Evolutionary conservation across 2,888 invertebrate genomes (phyloP), one percentile per base, ranked within the genome.

Genomic region (Caenorhabditis becei): DNA sequence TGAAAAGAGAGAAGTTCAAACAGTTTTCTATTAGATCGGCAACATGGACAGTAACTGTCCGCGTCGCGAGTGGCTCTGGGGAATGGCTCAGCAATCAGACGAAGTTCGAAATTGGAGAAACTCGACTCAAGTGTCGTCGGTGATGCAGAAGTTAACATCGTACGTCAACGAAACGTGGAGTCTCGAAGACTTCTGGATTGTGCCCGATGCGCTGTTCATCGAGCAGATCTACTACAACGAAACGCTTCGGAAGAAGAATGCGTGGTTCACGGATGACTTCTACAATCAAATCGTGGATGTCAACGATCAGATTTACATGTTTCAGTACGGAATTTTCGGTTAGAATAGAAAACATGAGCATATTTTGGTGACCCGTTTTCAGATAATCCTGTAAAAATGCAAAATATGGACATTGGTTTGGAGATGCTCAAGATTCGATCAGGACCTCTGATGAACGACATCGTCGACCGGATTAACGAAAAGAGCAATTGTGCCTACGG

Each of bases 291-390:
- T 80, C 37, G 81, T 69, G 14, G 71, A 63, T 20, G 77, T 86
- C 8, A 82, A 86, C 47, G 80, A 86, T 61, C 80, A 84, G 51
- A 82, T 80, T 37, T 69, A 84, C 53, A 59, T 80, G 63, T 84
- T 66, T 44, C 77, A 86, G 62, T 82, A 86, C 66, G 86, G 86
- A 54, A 70, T 84, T 8, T 86, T 84, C 28, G 75, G 83, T 83
- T 44, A 35, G 83, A 20, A 20, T 1, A 23, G 2, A 37, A 11
- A 3, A 5, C 5, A 41, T 41, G 41, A 3, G 14, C 10, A 16
- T 11, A 41, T 32, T 1, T 63, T 32, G 28, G 7, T 16, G 24
- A 35, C 10, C 14, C 23, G 14, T 2, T 20, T 71, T n/a, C 53
- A 86, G 84, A 80, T 23, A 77, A 74, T 16, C 65, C 80, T 0